Conservation (phyloP, 2,113 vertebrate species). For the Pelvicachromis taeniatus region DNA sequence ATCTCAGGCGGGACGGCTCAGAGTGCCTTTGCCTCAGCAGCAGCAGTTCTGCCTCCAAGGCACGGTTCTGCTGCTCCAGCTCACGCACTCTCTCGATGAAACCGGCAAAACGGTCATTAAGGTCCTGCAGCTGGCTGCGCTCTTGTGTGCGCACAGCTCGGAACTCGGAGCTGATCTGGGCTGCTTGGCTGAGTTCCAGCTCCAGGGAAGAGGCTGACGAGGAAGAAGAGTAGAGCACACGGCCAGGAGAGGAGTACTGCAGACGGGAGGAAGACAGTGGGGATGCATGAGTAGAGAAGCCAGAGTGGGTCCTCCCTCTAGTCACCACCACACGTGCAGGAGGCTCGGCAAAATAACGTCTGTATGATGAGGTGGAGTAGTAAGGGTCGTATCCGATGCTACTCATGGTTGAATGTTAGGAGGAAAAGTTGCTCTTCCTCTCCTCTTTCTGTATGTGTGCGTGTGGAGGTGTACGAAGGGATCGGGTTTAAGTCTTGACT, state of each 20-base stretch:
- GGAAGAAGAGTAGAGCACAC: constrained; percentile 47
- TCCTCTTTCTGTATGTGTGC: constrained; percentile 33
- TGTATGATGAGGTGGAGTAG: constrained; percentile 76
- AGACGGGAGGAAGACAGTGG: constrained; percentile 55
- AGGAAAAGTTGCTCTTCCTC: constrained; percentile 47
- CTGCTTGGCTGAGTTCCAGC: constrained; percentile 72
- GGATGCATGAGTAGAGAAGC: constrained; percentile 60
- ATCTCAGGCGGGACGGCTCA: constrained; percentile 81
- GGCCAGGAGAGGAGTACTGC: constrained; percentile 67
- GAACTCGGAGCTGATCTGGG: constrained; percentile 64
- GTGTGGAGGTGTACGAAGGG: constrained; percentile 19
- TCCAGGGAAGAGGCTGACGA: constrained; percentile 48
- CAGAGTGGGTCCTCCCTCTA: constrained; percentile 64
- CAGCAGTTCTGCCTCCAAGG: constrained; percentile 52
- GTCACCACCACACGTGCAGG: constrained; percentile 51
- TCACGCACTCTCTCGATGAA: constrained; percentile 77
- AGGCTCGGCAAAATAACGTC: constrained; percentile 78
- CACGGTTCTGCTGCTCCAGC: constrained; percentile 74
- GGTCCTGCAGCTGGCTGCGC: constrained; percentile 74
- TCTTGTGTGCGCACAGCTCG: constrained; percentile 61
- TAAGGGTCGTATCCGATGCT: constrained; percentile 70
- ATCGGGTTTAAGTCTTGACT: constrained; percentile 60
- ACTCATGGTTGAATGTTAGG: constrained; percentile 61
- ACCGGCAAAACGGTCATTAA: constrained; percentile 75
- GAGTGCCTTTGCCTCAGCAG: constrained; percentile 74